A percentile compares a stretch with the other conserved stretches of the same genome.
phyloP scores from a whole-genome alignment of 2,888 invertebrate genomes.

The Harmothoe impar region DNA sequence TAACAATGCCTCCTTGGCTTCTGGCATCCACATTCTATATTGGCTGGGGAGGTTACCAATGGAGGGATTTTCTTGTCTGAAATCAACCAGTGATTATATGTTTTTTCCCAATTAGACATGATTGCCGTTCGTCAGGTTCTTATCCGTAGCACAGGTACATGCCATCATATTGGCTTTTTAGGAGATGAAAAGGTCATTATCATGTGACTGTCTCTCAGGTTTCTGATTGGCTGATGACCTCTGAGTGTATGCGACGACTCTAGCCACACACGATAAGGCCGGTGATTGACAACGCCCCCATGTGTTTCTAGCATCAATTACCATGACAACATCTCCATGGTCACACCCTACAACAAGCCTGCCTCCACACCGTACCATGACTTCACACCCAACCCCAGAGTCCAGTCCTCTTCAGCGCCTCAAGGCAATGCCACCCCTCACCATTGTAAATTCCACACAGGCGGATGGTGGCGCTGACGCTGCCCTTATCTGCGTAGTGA shows the following conservation, averaged over 20 bases:
- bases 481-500: conserved; percentile 4
- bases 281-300: neutral
- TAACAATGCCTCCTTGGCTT: too few species aligned
- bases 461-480: neutral
- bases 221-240: conserved; percentile 20
- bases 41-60: neutral
- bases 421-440: neutral
- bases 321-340: conserved; percentile 23
- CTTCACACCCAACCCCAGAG: neutral
- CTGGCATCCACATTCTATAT: too few species aligned
- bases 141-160: neutral
- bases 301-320: conserved; percentile 22
- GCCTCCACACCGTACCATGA: neutral
- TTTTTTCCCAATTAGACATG: neutral
- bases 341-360: neutral
- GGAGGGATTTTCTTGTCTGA: neutral
- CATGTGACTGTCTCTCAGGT: neutral
- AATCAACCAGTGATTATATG: neutral
- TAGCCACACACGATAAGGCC: neutral
- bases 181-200: neutral
- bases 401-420: neutral
- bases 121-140: neutral
- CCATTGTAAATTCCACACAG: conserved; percentile 37
- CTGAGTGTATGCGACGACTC: conserved; percentile 1
- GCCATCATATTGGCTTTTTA: neutral